Evolutionary conservation across 1,140 invertebrate species (phyloP).

Genomic region (Battus philenor): DNA sequence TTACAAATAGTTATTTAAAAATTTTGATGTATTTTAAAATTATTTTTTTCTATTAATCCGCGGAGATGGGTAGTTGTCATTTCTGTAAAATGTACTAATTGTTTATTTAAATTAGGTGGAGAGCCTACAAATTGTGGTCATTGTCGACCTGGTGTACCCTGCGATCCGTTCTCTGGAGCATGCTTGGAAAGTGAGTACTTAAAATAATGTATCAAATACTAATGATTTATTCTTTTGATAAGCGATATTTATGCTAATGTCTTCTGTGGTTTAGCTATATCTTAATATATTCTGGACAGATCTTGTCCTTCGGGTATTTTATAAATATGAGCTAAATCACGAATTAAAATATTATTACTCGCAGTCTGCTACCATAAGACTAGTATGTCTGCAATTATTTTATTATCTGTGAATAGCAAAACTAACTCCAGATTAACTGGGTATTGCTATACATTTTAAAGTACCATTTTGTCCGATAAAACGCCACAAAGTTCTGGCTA

Average conservation of each 20-base stretch:
- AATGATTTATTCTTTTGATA: neutral
- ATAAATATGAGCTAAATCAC: constrained; percentile 31
- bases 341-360: no score
- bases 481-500: constrained; percentile 70
- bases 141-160: constrained; percentile 84
- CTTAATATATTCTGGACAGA: constrained; percentile 1
- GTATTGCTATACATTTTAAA: constrained; percentile 60
- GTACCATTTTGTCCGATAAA: constrained; percentile 74
- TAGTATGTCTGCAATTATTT: constrained; percentile 45
- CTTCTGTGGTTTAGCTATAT: constrained; percentile 21
- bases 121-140: constrained; percentile 78
- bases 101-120: constrained; percentile 34
- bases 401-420: constrained; percentile 65
- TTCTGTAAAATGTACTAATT: no score
- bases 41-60: no score
- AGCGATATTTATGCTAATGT: constrained; percentile 2
- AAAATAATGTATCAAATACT: constrained; percentile 1
- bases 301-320: constrained; percentile 22
- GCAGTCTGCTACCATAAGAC: constrained; percentile 58
- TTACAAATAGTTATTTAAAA: no score
- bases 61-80: no score
- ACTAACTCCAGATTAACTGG: constrained; percentile 73
- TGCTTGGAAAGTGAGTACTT: constrained; percentile 85
- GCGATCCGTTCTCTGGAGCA: constrained; percentile 84
- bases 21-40: no score